These are phyloP conservation scores for Belgica antarctica DNA, from an alignment of 2,888 invertebrate genomes.

Conservation along the genomic window DNA sequence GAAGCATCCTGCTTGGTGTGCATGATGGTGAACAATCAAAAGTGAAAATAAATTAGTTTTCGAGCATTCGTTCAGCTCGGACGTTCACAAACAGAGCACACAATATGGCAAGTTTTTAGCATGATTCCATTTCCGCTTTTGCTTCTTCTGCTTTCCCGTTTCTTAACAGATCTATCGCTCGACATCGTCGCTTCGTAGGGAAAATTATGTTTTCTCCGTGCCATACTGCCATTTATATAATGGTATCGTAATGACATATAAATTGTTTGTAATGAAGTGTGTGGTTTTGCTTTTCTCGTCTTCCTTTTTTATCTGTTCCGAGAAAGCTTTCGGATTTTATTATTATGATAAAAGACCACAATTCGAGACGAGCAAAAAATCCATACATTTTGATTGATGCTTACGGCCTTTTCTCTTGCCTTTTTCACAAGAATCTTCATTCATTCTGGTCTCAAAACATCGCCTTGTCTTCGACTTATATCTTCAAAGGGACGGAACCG, in stretches of 20 bases:
- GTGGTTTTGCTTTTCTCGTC: conserved; percentile 13
- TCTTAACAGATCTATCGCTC: conserved; percentile 2
- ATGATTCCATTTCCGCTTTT: conserved; percentile 16
- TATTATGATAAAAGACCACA: conserved; percentile 24
- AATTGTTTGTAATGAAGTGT: conserved; percentile 42
- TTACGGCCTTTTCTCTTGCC: conserved; percentile 11
- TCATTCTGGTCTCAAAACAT: not conserved
- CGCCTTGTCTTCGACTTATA: not conserved
- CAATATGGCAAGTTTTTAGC: not conserved
- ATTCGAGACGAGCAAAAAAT: not conserved
- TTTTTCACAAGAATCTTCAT: not conserved
- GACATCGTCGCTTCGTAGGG: not conserved
- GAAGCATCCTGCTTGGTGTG: too few species aligned
- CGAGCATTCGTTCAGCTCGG: not conserved
- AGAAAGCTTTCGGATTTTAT: not conserved
- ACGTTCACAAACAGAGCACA: not conserved
- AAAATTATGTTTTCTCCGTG: conserved; percentile 19
- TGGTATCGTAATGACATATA: conserved; percentile 35
- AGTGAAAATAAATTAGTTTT: not conserved
- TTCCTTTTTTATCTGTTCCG: not conserved
- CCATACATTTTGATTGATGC: conserved; percentile 38
- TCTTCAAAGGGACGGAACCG: not conserved
- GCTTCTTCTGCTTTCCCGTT: not conserved
- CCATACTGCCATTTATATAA: conserved; percentile 29
- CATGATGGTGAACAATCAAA: conserved; percentile 13